Conservation (phyloP, 92 coral and sea anemone species). For the Plumapathes pennacea region DNA sequence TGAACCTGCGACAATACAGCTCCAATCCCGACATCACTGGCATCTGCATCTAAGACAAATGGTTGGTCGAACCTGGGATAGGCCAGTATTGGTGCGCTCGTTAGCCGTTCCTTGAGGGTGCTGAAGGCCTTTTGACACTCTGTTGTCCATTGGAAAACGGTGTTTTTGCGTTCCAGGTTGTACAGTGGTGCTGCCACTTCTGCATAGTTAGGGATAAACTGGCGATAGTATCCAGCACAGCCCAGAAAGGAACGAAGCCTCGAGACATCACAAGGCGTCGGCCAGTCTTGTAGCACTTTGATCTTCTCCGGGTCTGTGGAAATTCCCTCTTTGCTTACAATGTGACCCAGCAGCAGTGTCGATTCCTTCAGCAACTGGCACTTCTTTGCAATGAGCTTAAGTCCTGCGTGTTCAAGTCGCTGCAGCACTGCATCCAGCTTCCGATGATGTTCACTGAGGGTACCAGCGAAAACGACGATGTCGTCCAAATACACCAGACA, state of each 20-base stretch:
- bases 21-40: constrained; percentile 19
- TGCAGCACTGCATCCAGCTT: constrained; percentile 5
- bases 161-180: constrained; percentile 24
- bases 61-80: constrained; percentile 34
- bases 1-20: constrained; percentile 33
- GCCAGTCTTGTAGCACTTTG: constrained; percentile 14
- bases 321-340: constrained; percentile 21
- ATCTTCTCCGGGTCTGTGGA: constrained; percentile 42
- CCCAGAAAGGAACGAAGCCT: constrained; percentile 16
- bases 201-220: constrained; percentile 35
- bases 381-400: constrained; percentile 31
- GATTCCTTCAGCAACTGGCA: constrained; percentile 14
- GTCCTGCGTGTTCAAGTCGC: not conserved
- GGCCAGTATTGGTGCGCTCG: constrained; percentile 21
- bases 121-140: constrained; percentile 12
- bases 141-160: constrained; percentile 10
- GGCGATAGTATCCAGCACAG: constrained; percentile 26
- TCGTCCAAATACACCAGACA: constrained; percentile 35
- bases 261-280: constrained; percentile 21
- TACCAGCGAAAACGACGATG: constrained; percentile 14
- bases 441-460: constrained; percentile 16
- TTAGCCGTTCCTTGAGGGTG: constrained; percentile 6
- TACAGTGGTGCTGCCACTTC: constrained; percentile 17
- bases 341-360: constrained; percentile 24
- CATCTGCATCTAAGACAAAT: constrained; percentile 41